Conservation (phyloP, 30 jellyfish, hydroid and myxozoan species). For the Aurelia aurita complex sp. Pacific region DNA sequence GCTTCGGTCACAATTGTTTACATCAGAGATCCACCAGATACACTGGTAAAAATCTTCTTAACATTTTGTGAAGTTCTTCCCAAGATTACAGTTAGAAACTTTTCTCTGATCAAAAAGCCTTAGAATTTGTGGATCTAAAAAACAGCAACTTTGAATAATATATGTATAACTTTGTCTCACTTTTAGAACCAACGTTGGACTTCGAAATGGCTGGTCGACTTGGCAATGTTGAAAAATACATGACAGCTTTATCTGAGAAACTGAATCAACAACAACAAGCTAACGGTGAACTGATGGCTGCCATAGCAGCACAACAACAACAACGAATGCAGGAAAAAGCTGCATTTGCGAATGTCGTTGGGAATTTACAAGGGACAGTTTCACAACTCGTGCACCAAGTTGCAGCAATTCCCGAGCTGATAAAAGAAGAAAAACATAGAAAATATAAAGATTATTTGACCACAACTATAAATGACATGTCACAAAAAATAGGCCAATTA, state of each 20-base stretch:
- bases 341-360: constrained; percentile 43
- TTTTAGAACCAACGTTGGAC: constrained; percentile 31
- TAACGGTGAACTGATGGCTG: constrained; percentile 41
- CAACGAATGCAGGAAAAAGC: constrained; percentile 45
- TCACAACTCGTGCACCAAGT: constrained; percentile 33
- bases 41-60: too few species aligned
- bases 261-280: constrained; percentile 41
- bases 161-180: too few species aligned
- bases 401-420: constrained; percentile 22
- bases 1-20: too few species aligned
- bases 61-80: too few species aligned
- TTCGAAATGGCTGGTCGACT: constrained; percentile 48
- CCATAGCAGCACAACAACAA: constrained; percentile 46
- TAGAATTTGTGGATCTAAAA: too few species aligned
- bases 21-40: too few species aligned
- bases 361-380: constrained; percentile 52
- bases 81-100: too few species aligned
- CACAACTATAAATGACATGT: constrained; percentile 25
- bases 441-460: constrained; percentile 22
- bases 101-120: too few species aligned
- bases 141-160: too few species aligned
- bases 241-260: constrained; percentile 14
- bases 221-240: constrained; percentile 39
- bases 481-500: constrained; percentile 33
- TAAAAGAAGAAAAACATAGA: constrained; percentile 29